phyloP scores from a whole-genome alignment of 1,140 invertebrate species.

The Wiebesia pumilae region DNA sequence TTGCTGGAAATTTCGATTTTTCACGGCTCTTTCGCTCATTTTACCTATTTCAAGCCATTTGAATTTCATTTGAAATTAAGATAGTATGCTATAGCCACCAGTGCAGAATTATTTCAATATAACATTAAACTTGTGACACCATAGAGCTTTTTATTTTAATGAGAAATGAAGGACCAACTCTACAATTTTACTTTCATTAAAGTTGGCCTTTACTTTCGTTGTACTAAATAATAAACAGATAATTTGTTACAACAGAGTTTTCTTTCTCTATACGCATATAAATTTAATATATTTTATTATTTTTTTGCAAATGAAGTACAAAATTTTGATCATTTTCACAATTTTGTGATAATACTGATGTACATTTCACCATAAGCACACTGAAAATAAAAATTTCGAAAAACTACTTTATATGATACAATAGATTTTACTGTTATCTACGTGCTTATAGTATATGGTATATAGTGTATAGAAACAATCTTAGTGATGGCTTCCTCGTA shows the following conservation, averaged over 20 bases:
- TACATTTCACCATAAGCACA: background rate
- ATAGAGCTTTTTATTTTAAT: constrained; percentile 21
- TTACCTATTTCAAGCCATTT: background rate
- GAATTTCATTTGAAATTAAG: constrained; percentile 16
- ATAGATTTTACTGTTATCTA: background rate
- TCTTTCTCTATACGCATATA: no score
- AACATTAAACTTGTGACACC: constrained; percentile 6
- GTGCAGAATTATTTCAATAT: background rate
- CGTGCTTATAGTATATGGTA: no score
- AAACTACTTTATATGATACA: background rate
- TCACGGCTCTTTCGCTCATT: background rate
- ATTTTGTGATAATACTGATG: no score
- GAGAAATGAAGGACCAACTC: background rate
- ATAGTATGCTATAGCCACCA: background rate
- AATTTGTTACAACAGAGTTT: no score
- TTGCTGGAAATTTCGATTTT: constrained; percentile 19
- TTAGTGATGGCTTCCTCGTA: no score
- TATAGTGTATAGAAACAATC: no score
- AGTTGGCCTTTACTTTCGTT: background rate
- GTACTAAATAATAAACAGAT: background rate
- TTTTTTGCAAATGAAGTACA: no score
- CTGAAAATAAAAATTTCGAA: background rate
- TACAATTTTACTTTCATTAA: background rate
- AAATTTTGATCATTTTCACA: no score
- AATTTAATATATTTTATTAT: no score